Base-by-base conservation (phyloP, 2,797 vertebrate species). In the Lepilemur ruficaudatus region DNA sequence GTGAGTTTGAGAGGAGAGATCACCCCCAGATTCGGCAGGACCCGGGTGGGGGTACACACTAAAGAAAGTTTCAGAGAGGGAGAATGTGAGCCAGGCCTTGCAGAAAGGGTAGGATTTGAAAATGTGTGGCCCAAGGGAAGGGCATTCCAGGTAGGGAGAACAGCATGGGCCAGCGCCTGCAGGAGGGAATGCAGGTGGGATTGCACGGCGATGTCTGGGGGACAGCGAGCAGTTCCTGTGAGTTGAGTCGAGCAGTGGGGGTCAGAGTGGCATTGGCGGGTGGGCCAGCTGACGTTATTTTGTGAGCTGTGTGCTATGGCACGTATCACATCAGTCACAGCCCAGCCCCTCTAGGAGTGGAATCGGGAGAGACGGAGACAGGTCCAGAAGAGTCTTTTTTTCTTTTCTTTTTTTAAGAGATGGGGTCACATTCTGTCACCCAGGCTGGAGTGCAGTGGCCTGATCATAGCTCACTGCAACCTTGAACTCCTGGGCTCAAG, bases 191-290 rank as follows among this genome's bases (percentile, higher is more conserved):
- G 55, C 55, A 46, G 5, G 10, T 57, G 22, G 63, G 18, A 20
- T 18, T 52, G 50, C 50, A 48, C 2, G 46, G 46, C 2, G 46
- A 35, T 2, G n/a, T 46, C 10, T 72, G 55, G 94, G 57, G 57
- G 23, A 6, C 1, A 5, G 43, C 57, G 30, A 63, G 32, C n/a
- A 46, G 0, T 10, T 35, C 25, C 8, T 1, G 2, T 0, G 72
- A 0, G 7, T 2, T 11, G 65, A 50, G 69, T 55, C 8, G 1
- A 61, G 28, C 63, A 30, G 7, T 5, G 22, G 30, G 7, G 55
- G 25, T 6, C 28, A 75, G 46, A 46, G 17, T 2, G 18, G n/a
- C 28, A 9, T 0, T 18, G 70, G 11, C 0, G n/a, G n/a, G 28
- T 2, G 5, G 84, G 20, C 23, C 38, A 3, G 18, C 28, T 2